Percentiles rank a stretch among this genome's conserved stretches.
phyloP scores from a whole-genome alignment of 2,888 invertebrate species.

The Plagodis pulveraria region DNA sequence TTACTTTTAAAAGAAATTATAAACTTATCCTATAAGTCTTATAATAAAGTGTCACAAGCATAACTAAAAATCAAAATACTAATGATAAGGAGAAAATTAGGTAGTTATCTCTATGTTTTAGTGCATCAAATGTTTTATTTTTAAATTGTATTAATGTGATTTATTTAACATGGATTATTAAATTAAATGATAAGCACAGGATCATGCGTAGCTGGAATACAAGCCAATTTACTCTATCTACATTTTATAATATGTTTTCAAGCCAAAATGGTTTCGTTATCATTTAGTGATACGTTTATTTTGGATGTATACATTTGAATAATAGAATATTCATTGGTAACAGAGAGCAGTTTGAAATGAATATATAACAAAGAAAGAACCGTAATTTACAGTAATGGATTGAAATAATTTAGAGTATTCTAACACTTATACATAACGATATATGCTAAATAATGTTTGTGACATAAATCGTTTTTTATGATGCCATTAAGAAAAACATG shows the following conservation, averaged over 20 bases:
- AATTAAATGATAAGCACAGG: neutral
- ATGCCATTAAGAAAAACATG: too few species aligned
- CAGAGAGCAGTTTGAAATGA: too few species aligned
- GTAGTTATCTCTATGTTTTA: conserved; percentile 40
- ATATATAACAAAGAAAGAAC: too few species aligned
- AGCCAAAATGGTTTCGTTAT: neutral
- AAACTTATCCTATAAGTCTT: neutral
- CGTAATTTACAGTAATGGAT: too few species aligned
- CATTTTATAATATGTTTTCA: neutral
- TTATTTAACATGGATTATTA: conserved; percentile 12
- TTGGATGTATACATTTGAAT: conserved; percentile 9
- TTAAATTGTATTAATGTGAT: conserved; percentile 30
- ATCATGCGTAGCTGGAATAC: conserved; percentile 5
- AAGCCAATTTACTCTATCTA: conserved; percentile 1
- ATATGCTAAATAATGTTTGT: too few species aligned
- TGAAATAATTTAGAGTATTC: too few species aligned
- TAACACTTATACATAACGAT: too few species aligned
- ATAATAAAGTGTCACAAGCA: conserved; percentile 4
- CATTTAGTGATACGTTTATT: too few species aligned
- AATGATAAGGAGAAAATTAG: conserved; percentile 66
- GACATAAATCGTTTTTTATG: too few species aligned
- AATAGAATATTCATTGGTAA: neutral
- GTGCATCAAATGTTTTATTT: conserved; percentile 11
- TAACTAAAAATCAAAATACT: conserved; percentile 10
- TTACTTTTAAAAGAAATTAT: too few species aligned